Evolutionary conservation across 2,888 invertebrate species (phyloP).

Genomic region (Trisateles emortualis): DNA sequence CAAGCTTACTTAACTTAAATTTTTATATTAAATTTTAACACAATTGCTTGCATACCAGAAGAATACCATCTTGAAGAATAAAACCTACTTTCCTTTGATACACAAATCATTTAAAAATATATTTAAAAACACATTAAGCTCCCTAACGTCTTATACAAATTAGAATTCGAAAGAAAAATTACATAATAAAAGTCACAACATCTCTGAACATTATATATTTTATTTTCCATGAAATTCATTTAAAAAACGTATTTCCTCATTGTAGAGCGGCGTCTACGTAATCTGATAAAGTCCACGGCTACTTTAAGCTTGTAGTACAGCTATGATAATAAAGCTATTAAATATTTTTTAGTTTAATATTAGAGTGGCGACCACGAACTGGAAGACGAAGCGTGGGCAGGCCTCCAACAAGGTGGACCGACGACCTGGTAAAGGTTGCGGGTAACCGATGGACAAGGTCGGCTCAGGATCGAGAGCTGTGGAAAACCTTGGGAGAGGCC

Average conservation of each 20-base stretch:
- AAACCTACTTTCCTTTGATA: neutral
- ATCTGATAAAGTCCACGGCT: constrained; percentile 49
- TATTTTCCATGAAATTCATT: constrained; percentile 50
- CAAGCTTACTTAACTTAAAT: too few relatives aligned
- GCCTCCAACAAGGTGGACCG: too few relatives aligned
- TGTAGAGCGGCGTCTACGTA: constrained; percentile 44
- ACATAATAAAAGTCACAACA: constrained; percentile 26
- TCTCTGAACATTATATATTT: constrained; percentile 37
- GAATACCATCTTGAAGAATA: too few relatives aligned
- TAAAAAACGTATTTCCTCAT: constrained; percentile 57
- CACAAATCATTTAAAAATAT: neutral
- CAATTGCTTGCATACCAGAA: too few relatives aligned
- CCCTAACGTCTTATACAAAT: constrained; percentile 1
- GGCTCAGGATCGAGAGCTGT: too few relatives aligned
- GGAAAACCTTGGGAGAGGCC: too few relatives aligned
- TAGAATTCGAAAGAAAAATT: constrained; percentile 17
- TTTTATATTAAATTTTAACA: too few relatives aligned
- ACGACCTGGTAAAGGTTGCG: too few relatives aligned
- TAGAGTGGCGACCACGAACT: too few relatives aligned
- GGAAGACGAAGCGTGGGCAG: neutral
- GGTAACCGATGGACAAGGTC: too few relatives aligned
- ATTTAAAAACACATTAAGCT: constrained; percentile 3
- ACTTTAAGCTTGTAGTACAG: constrained; percentile 10
- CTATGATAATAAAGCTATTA: neutral
- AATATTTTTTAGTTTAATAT: neutral